Percentiles rank a stretch among this genome's conserved stretches.
phyloP scores from a whole-genome alignment of 2,113 vertebrate species.

The Pangasianodon hypophthalmus region DNA sequence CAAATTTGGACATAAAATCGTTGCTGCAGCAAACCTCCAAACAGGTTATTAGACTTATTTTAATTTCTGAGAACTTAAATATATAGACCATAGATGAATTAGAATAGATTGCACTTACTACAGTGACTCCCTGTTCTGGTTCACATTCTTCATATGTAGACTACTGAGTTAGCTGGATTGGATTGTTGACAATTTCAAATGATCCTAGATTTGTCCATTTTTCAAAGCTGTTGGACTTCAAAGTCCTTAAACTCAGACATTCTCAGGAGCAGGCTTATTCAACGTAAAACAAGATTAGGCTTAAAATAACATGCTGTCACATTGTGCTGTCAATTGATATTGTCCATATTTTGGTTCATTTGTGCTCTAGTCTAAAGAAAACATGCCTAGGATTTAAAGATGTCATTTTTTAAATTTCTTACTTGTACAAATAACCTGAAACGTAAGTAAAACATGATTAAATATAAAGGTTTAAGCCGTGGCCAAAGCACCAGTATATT shows the following conservation, averaged over 20 bases:
- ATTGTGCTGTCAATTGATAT: background rate
- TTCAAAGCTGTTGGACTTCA: too few relatives aligned
- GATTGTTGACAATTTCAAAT: background rate
- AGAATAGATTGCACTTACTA: background rate
- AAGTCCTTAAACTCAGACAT: background rate
- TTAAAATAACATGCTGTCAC: background rate
- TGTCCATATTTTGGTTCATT: background rate
- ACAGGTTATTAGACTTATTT: constrained; percentile 42
- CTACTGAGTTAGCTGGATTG: background rate
- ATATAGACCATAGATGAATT: background rate
- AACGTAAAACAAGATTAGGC: background rate
- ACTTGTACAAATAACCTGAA: background rate
- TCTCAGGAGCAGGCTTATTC: background rate
- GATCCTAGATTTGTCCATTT: background rate
- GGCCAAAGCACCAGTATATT: background rate
- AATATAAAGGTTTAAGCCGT: background rate
- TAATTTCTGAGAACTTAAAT: background rate
- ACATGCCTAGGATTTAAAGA: background rate
- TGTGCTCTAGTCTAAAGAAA: background rate
- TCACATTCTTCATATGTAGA: background rate
- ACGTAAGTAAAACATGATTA: background rate
- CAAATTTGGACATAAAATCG: constrained; percentile 51
- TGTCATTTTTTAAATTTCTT: background rate
- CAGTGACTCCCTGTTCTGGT: background rate
- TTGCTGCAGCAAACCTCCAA: constrained; percentile 37